Conservation (phyloP, 2,888 invertebrate species). For the Caenorhabditis sp. region DNA sequence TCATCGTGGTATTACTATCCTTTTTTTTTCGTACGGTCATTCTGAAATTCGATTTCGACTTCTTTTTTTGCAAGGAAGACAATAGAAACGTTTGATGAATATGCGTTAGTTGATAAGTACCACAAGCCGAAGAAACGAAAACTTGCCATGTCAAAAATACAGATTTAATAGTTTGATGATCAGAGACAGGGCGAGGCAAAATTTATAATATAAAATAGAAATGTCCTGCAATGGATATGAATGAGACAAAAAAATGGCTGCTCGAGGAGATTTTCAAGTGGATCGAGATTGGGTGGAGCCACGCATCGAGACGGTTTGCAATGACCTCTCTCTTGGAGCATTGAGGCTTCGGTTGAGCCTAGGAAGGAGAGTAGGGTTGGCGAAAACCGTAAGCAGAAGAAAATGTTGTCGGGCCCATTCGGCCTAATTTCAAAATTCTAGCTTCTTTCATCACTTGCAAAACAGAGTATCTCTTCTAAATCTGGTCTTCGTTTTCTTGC, state of each 20-base stretch:
- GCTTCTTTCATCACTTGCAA: too few relatives aligned
- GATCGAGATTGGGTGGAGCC: conserved; percentile 60
- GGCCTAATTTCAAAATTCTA: too few relatives aligned
- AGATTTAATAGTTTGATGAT: too few relatives aligned
- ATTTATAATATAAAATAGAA: not conserved
- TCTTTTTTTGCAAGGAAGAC: not conserved
- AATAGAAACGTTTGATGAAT: not conserved
- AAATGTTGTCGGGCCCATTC: too few relatives aligned
- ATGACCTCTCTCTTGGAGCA: conserved; percentile 36
- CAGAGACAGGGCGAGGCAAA: too few relatives aligned
- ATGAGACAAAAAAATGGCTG: conserved; percentile 45
- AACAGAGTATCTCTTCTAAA: too few relatives aligned
- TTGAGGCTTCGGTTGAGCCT: conserved; percentile 1
- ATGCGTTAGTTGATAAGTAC: not conserved
- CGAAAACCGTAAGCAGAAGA: too few relatives aligned
- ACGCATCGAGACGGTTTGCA: conserved; percentile 37
- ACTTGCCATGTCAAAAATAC: conserved; percentile 51
- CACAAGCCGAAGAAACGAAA: not conserved
- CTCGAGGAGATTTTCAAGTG: conserved; percentile 54
- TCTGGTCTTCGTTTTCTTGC: too few relatives aligned
- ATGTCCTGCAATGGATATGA: conserved; percentile 17
- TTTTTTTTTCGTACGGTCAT: conserved; percentile 69
- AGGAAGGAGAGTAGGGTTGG: not conserved
- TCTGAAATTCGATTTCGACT: too few relatives aligned
- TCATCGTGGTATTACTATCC: conserved; percentile 54